Percentiles rank a stretch among this genome's conserved stretches.
Evolutionary conservation across 2,113 vertebrate genomes (phyloP).

Genomic region (Smithornis capensis): DNA sequence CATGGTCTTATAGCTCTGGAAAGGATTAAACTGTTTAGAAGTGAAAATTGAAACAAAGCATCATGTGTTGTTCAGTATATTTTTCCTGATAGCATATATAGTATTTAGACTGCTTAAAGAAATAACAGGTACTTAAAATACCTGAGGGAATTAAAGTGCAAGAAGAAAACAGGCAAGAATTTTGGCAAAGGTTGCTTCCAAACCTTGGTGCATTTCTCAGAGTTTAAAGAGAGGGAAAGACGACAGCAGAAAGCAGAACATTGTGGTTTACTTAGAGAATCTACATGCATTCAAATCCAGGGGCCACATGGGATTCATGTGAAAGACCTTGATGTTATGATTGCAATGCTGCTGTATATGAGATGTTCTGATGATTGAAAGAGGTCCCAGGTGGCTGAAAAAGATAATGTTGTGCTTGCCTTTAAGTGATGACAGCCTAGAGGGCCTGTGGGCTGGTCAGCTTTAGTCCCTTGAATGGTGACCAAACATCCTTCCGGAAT

Average conservation of each 20-base stretch:
- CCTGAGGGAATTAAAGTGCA: background rate
- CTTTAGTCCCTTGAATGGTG: background rate
- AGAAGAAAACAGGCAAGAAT: background rate
- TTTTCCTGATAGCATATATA: background rate
- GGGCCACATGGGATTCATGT: background rate
- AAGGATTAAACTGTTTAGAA: background rate
- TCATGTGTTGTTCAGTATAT: background rate
- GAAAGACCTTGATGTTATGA: background rate
- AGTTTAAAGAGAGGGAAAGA: background rate
- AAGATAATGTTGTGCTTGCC: background rate
- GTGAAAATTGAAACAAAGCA: background rate
- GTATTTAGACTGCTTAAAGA: background rate
- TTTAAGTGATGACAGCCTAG: background rate
- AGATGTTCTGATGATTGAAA: background rate
- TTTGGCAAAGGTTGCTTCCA: background rate
- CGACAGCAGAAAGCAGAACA: background rate
- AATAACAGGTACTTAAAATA: background rate
- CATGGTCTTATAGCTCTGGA: background rate
- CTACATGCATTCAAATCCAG: background rate
- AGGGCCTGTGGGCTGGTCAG: background rate
- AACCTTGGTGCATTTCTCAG: rapidly evolving
- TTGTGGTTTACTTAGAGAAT: background rate
- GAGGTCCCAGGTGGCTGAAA: background rate
- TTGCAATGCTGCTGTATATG: background rate
- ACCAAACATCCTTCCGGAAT: background rate